Conservation (phyloP, 2,888 invertebrate genomes). For the Pterostichus madidus region DNA sequence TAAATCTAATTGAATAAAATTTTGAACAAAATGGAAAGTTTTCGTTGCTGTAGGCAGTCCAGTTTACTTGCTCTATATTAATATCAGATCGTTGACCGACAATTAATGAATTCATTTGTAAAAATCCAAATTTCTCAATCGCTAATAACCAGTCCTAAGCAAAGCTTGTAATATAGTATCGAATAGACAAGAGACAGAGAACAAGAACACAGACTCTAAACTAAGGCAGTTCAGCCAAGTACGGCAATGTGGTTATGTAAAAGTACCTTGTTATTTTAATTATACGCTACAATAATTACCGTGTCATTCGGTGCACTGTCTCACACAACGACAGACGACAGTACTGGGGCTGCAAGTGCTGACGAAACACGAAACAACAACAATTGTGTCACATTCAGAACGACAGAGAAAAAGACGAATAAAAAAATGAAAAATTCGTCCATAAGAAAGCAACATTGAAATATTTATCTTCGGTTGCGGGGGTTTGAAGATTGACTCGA, state of each 20-base stretch:
- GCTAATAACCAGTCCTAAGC: conserved; percentile 8
- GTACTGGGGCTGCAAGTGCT: background rate
- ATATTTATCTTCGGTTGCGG: background rate
- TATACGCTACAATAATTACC: conserved; percentile 54
- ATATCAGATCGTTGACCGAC: conserved; percentile 5
- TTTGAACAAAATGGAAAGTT: conserved; percentile 48
- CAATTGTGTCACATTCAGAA: background rate
- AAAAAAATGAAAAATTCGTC: background rate
- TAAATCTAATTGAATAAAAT: conserved; percentile 24
- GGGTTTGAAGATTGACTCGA: too few species aligned
- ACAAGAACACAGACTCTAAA: background rate
- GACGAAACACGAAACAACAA: conserved; percentile 1
- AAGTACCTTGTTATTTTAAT: conserved; percentile 63
- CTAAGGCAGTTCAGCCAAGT: conserved; percentile 42
- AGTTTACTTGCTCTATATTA: conserved; percentile 32
- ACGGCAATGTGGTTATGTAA: conserved; percentile 58
- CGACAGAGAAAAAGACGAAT: background rate
- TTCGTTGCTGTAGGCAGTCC: conserved; percentile 10
- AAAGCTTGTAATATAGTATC: background rate
- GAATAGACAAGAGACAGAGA: too few species aligned
- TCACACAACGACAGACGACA: conserved; percentile 4
- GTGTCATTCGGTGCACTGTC: conserved; percentile 44
- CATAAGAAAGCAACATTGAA: conserved; percentile 5
- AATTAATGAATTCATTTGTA: conserved; percentile 11
- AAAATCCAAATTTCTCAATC: conserved; percentile 12